Evolutionary conservation across 2,888 invertebrate species (phyloP).

Genomic region (Entomobrya proxima): DNA sequence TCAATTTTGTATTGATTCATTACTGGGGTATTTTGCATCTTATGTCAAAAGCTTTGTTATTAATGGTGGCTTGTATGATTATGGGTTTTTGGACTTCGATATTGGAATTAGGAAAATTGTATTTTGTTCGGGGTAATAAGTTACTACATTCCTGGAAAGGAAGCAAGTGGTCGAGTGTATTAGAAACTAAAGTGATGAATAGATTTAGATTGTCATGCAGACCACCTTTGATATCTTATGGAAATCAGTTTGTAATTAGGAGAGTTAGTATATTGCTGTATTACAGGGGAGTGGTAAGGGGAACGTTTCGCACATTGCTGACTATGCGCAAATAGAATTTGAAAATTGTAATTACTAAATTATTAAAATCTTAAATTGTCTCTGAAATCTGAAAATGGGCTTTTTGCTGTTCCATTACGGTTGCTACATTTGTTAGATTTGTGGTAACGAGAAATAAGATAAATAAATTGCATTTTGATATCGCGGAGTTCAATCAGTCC

Average conservation of each 20-base stretch:
- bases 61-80: not conserved
- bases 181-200: conserved; percentile 28
- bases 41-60: not conserved
- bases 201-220: conserved; percentile 11
- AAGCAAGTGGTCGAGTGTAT: not conserved
- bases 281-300: conserved; percentile 26
- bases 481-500: too few relatives aligned
- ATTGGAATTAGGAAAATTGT: conserved; percentile 28
- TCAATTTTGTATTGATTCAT: not conserved
- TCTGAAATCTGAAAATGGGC: too few relatives aligned
- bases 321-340: too few relatives aligned
- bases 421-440: too few relatives aligned
- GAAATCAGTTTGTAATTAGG: conserved; percentile 38
- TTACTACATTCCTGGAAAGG: conserved; percentile 35
- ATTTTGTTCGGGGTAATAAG: not conserved
- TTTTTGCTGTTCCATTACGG: too few relatives aligned
- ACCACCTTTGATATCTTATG: conserved; percentile 41
- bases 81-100: conserved; percentile 14
- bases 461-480: too few relatives aligned
- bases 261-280: conserved; percentile 19
- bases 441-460: too few relatives aligned
- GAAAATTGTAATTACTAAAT: too few relatives aligned
- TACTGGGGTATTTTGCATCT: conserved; percentile 8
- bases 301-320: conserved; percentile 42
- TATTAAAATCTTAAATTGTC: too few relatives aligned